Base-by-base conservation (phyloP, 2,888 invertebrate species). In the Lysandra coridon region DNA sequence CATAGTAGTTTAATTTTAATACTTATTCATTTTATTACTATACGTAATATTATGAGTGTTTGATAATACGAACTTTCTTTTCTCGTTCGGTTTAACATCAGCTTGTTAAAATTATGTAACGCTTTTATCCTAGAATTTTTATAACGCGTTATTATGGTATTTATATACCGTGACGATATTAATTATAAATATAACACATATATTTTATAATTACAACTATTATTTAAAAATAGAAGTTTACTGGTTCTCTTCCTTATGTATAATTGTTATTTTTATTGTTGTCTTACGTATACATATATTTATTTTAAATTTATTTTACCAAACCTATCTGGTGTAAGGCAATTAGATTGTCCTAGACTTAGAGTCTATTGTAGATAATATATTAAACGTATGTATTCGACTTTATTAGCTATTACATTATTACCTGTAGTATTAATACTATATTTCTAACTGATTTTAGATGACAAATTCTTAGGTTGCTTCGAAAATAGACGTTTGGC, bases 121-220 rank as follows among this genome's bases (percentile, higher is more conserved):
- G 5, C 5, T 69, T 69, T 69, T 33, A 69, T 37, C 69, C 69
- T 69, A 37, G 33, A 37, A 33, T 33, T 64, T 30, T 37, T 69
- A 33, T 69, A 4, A 33, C 69, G 33, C 0, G 33, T 37, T 69
- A 33, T 69, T 69, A 37, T 37, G 17, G 69, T 69, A 69, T 69
- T 69, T 17, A 69, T 37, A 69, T 69, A 69, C 69, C 69, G 69
- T 69, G 69, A 69, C 69, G 69, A 69, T 69, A 69, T 69, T 33
- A 69, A 33, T 69, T 69, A 69, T 17, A 33, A 69, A 69, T 33
- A 69, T 69, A 69, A 69, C 69, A 69, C 33, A 37, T 69, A 23
- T 23, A 23, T 23, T 23, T 64, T 64, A 30, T 30, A 12, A 64
- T 69, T 33, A 33, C 69, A 69, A 10, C 30, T 64, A 69, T 37